phyloP scores from a whole-genome alignment of 1,140 invertebrate species.

The Cherax destructor region DNA sequence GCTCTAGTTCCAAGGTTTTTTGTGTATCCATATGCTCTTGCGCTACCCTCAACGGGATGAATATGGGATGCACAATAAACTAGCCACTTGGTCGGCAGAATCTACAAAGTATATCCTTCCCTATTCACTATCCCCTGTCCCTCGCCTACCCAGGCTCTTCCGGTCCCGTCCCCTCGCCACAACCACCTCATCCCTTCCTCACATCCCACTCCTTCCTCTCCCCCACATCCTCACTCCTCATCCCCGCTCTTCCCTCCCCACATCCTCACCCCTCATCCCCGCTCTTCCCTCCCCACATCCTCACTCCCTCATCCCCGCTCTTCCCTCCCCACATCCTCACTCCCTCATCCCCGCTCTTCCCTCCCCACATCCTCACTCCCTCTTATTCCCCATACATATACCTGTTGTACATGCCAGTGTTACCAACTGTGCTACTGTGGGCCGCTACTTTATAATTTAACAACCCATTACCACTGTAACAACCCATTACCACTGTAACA shows the following conservation, averaged over 20 bases:
- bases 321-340: background rate
- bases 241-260: background rate
- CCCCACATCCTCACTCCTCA: background rate
- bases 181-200: background rate
- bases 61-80: too few relatives aligned
- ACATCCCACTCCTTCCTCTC: background rate
- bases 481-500: too few relatives aligned
- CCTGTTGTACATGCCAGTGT: slow-evolving; percentile 1
- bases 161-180: too few relatives aligned
- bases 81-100: too few relatives aligned
- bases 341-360: background rate
- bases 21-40: too few relatives aligned
- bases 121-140: too few relatives aligned
- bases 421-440: background rate
- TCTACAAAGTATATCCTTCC: too few relatives aligned
- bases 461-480: background rate
- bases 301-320: too few relatives aligned
- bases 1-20: too few relatives aligned
- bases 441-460: background rate
- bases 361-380: background rate
- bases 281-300: too few relatives aligned
- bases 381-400: background rate
- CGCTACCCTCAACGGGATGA: too few relatives aligned
- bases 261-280: background rate
- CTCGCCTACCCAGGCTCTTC: too few relatives aligned